phyloP scores from a whole-genome alignment of 1,140 invertebrate species.

The Whitmania pigra region DNA sequence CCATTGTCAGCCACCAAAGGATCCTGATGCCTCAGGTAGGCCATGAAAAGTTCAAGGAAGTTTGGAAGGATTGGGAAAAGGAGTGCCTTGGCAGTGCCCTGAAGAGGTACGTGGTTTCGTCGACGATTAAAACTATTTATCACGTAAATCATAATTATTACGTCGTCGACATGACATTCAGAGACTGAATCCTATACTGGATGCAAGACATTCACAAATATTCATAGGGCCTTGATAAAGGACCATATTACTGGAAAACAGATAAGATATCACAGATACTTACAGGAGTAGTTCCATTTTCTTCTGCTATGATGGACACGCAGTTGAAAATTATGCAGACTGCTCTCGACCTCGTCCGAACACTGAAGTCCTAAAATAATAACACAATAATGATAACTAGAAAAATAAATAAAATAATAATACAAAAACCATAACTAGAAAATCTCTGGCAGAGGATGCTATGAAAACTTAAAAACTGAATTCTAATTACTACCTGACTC shows the following conservation, averaged over 20 bases:
- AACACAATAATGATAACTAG: slow-evolving; percentile 17
- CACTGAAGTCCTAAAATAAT: slow-evolving; percentile 49
- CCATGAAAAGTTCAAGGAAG: slow-evolving; percentile 58
- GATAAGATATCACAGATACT: slow-evolving; percentile 11
- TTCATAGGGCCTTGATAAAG: background rate
- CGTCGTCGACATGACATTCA: background rate
- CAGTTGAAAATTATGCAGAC: slow-evolving; percentile 56
- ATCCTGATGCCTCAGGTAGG: slow-evolving; percentile 51
- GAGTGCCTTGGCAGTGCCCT: slow-evolving; percentile 47
- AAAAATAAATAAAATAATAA: slow-evolving; percentile 43
- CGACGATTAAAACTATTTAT: background rate
- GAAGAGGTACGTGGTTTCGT: slow-evolving; percentile 20
- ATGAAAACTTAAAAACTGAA: background rate
- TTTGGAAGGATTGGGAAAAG: slow-evolving; percentile 56
- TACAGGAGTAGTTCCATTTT: slow-evolving; percentile 49
- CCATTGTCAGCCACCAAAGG: slow-evolving; percentile 52
- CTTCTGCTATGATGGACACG: slow-evolving; percentile 48
- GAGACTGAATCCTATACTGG: background rate
- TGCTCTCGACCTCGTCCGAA: slow-evolving; percentile 52
- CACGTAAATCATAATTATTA: background rate
- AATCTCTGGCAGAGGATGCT: background rate
- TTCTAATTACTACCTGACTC: background rate
- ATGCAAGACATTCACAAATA: background rate
- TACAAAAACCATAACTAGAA: slow-evolving; percentile 13
- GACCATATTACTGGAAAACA: background rate